Conservation (phyloP, 1,140 invertebrate species). For the Macrobrachium nipponense region DNA sequence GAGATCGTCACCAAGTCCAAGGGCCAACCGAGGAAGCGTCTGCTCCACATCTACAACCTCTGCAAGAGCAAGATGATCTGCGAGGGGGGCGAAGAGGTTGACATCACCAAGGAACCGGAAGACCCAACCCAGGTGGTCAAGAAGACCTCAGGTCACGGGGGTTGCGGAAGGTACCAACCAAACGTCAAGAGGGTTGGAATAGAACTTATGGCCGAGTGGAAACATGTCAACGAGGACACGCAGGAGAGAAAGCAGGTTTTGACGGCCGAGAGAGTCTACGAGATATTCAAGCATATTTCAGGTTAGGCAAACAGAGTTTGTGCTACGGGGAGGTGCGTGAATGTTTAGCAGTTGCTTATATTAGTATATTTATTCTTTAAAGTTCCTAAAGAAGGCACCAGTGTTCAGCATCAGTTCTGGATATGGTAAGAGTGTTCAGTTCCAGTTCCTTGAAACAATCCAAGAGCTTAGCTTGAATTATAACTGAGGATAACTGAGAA, state of each 20-base stretch:
- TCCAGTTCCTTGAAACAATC: too few relatives aligned
- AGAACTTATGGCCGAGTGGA: constrained; percentile 97
- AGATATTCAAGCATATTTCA: constrained; percentile 96
- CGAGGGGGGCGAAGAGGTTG: constrained; percentile 98
- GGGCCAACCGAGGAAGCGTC: constrained; percentile 93
- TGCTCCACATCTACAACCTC: constrained; percentile 96
- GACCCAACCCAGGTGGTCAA: constrained; percentile 64
- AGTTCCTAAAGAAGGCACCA: background rate
- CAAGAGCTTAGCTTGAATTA: too few relatives aligned
- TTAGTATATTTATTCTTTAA: too few relatives aligned
- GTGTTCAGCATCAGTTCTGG: background rate
- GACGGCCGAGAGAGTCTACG: constrained; percentile 94
- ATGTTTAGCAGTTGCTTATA: background rate
- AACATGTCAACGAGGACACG: constrained; percentile 97
- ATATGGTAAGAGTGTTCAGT: background rate
- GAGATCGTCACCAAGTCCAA: constrained; percentile 97
- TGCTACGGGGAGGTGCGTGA: background rate
- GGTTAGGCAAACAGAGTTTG: constrained; percentile 30
- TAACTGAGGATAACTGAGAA: too few relatives aligned
- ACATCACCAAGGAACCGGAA: constrained; percentile 69
- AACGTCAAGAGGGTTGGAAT: constrained; percentile 88
- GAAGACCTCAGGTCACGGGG: constrained; percentile 50
- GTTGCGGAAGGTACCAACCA: constrained; percentile 82
- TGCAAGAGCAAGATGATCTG: constrained; percentile 99
- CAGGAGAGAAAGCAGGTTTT: constrained; percentile 95